Evolutionary conservation across 2,113 vertebrate genomes (phyloP).

Genomic region (Indri indri): DNA sequence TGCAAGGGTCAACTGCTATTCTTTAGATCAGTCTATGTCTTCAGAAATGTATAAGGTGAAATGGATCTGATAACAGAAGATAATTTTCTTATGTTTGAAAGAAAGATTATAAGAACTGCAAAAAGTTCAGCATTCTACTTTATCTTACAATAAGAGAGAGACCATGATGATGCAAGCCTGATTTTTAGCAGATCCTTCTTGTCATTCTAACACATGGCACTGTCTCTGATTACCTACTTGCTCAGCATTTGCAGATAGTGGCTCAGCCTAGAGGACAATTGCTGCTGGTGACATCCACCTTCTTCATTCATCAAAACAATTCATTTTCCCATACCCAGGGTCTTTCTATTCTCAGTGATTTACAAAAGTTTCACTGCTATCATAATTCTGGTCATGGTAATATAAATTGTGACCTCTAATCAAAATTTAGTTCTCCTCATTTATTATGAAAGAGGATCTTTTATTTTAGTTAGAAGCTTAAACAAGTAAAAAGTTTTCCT

Average conservation of each 20-base stretch:
- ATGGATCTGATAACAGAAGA: background rate
- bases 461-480: slow-evolving; percentile 40
- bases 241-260: slow-evolving; percentile 20
- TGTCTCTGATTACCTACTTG: background rate
- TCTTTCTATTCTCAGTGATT: background rate
- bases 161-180: background rate
- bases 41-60: background rate
- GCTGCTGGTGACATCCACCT: background rate
- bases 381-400: background rate
- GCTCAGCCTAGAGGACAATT: slow-evolving; percentile 26
- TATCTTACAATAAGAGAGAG: background rate
- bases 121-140: slow-evolving; percentile 21
- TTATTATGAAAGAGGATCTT: slow-evolving; percentile 25
- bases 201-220: slow-evolving; percentile 39
- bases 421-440: slow-evolving; percentile 31
- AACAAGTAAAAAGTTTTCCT: background rate
- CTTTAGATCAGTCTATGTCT: background rate
- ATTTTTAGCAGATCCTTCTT: background rate
- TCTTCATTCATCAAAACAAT: slow-evolving; percentile 53
- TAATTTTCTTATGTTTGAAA: slow-evolving; percentile 21
- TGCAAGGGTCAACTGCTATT: background rate
- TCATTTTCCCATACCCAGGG: background rate
- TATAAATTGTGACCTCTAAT: background rate
- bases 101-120: background rate
- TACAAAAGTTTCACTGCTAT: background rate